phyloP scores from a whole-genome alignment of 2,888 invertebrate genomes.

The Gastrophysa polygoni region DNA sequence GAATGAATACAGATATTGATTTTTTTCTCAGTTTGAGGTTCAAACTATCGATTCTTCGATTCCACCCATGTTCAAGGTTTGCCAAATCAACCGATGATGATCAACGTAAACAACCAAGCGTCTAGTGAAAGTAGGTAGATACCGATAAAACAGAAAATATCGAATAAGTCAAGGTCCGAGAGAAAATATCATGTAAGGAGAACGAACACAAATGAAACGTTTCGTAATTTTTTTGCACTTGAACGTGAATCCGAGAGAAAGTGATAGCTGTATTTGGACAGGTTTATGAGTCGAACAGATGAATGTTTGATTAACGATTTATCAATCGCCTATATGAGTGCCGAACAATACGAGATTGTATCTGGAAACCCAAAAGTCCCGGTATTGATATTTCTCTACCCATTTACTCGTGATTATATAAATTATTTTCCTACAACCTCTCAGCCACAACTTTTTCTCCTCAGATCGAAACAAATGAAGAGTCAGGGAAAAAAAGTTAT shows the following conservation, averaged over 20 bases:
- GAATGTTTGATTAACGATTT: neutral
- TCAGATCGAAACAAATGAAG: too few relatives aligned
- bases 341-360: neutral
- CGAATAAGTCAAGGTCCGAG: conserved; percentile 34
- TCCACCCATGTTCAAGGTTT: too few relatives aligned
- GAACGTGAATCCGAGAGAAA: conserved; percentile 13
- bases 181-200: conserved; percentile 35
- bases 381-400: too few relatives aligned
- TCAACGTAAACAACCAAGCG: conserved; percentile 9
- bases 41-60: too few relatives aligned
- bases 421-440: too few relatives aligned
- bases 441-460: too few relatives aligned
- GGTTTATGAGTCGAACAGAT: conserved; percentile 1
- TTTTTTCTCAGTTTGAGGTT: too few relatives aligned
- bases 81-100: neutral
- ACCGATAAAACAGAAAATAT: conserved; percentile 17
- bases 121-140: conserved; percentile 13
- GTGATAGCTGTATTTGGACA: conserved; percentile 14
- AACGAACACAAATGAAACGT: conserved; percentile 25
- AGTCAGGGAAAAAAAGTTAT: too few relatives aligned
- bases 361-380: too few relatives aligned
- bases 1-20: too few relatives aligned
- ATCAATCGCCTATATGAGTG: neutral
- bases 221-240: conserved; percentile 30
- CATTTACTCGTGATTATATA: too few relatives aligned